phyloP scores from a whole-genome alignment of 1,140 invertebrate species.

The Pissodes strobi region DNA sequence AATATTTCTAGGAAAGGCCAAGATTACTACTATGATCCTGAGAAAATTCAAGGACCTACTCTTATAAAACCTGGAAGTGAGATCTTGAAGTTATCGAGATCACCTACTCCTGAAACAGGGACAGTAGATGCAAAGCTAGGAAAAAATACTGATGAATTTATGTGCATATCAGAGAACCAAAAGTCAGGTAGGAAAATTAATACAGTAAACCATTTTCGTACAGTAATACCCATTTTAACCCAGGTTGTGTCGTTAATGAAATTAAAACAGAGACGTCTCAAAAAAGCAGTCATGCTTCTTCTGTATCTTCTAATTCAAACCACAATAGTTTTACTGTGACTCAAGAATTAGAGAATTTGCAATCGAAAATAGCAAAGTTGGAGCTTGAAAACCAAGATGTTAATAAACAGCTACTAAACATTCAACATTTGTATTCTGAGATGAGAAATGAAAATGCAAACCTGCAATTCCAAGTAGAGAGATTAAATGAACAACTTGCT shows the following conservation, averaged over 20 bases:
- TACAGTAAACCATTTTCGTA: background rate
- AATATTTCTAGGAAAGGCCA: background rate
- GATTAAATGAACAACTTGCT: constrained; percentile 63
- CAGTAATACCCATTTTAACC: constrained; percentile 3
- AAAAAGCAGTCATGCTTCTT: constrained; percentile 23
- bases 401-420: constrained; percentile 57
- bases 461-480: constrained; percentile 54
- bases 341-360: constrained; percentile 48
- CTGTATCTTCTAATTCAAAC: constrained; percentile 21
- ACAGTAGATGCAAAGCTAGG: background rate
- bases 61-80: background rate
- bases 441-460: constrained; percentile 48
- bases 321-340: constrained; percentile 40
- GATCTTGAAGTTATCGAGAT: background rate
- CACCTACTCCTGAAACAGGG: constrained; percentile 5
- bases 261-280: constrained; percentile 8
- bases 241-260: constrained; percentile 17
- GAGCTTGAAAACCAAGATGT: constrained; percentile 57
- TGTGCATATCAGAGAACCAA: constrained; percentile 12
- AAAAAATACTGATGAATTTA: constrained; percentile 4
- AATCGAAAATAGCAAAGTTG: constrained; percentile 50
- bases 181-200: constrained; percentile 10
- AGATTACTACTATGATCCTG: no score
- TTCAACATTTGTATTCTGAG: constrained; percentile 50
- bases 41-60: constrained; percentile 1